These are phyloP conservation scores for Holacanthus passer DNA, from an alignment of 2,113 vertebrate species.

Conservation along the genomic window DNA sequence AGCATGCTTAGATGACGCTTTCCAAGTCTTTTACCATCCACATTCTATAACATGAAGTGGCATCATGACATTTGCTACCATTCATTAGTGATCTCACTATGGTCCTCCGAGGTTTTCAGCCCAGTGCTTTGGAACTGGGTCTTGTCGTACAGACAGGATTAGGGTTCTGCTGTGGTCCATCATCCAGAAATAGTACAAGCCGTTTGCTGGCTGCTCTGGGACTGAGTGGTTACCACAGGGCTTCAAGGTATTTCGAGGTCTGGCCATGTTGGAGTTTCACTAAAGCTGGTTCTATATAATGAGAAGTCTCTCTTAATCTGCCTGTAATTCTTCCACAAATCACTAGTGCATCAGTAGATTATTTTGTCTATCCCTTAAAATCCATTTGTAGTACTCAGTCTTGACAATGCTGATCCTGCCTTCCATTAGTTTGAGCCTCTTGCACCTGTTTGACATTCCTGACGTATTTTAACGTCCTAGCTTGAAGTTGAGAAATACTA, in stretches of 20 bases:
- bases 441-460: slow-evolving; percentile 25
- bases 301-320: slow-evolving; percentile 50
- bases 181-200: slow-evolving; percentile 60
- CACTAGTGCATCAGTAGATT: slow-evolving; percentile 38
- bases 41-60: background rate
- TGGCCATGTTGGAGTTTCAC: slow-evolving; percentile 39
- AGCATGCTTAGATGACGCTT: background rate
- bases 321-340: slow-evolving; percentile 56
- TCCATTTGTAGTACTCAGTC: slow-evolving; percentile 28
- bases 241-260: slow-evolving; percentile 56
- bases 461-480: slow-evolving; percentile 2
- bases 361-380: slow-evolving; percentile 29
- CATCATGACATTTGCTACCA: background rate
- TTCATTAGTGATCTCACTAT: slow-evolving; percentile 14
- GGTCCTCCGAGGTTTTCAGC: slow-evolving; percentile 34
- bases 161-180: slow-evolving; percentile 59
- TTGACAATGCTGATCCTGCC: slow-evolving; percentile 11
- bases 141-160: slow-evolving; percentile 63
- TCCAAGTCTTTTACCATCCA: background rate
- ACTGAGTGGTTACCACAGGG: slow-evolving; percentile 31
- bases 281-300: slow-evolving; percentile 31
- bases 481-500: background rate
- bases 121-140: slow-evolving; percentile 34
- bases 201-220: slow-evolving; percentile 52
- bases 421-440: slow-evolving; percentile 1